Percentiles rank a stretch among this genome's conserved stretches.
Conservation (phyloP, 2,113 vertebrate species). For the Rhombomys opimus region DNA sequence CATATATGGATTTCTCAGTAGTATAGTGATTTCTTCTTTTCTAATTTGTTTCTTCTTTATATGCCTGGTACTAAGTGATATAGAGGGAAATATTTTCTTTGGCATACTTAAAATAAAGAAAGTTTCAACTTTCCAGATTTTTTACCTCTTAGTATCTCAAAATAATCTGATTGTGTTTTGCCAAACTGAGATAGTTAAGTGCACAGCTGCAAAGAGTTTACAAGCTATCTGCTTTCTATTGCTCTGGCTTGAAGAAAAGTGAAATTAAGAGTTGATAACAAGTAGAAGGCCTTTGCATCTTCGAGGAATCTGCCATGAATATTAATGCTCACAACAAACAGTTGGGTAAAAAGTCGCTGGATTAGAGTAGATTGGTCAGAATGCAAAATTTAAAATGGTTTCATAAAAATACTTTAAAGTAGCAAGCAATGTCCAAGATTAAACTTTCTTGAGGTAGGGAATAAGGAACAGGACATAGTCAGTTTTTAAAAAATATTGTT, state of each 20-base stretch:
- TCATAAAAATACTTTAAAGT: neutral
- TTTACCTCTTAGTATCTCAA: neutral
- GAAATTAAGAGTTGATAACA: conserved; percentile 40
- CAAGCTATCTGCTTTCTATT: neutral
- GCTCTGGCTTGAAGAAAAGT: conserved; percentile 32
- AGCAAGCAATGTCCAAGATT: neutral
- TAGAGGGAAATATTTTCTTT: neutral
- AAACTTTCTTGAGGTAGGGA: neutral
- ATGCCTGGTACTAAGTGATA: neutral
- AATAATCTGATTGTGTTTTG: neutral
- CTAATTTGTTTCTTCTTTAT: neutral
- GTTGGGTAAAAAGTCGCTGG: neutral
- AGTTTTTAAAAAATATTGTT: neutral
- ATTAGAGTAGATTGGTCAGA: neutral
- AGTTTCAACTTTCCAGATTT: neutral
- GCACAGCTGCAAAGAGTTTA: conserved; percentile 15
- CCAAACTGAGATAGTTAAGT: neutral
- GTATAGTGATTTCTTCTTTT: neutral
- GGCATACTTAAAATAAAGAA: neutral
- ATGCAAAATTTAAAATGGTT: neutral
- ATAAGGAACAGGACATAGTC: neutral
- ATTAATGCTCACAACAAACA: conserved; percentile 32
- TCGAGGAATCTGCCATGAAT: conserved; percentile 4
- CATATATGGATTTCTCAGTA: neutral
- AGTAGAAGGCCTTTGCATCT: neutral